A percentile compares a stretch with the other conserved stretches of the same genome.
Conservation (phyloP, 1,140 invertebrate species). For the Polypedilum vanderplanki region DNA sequence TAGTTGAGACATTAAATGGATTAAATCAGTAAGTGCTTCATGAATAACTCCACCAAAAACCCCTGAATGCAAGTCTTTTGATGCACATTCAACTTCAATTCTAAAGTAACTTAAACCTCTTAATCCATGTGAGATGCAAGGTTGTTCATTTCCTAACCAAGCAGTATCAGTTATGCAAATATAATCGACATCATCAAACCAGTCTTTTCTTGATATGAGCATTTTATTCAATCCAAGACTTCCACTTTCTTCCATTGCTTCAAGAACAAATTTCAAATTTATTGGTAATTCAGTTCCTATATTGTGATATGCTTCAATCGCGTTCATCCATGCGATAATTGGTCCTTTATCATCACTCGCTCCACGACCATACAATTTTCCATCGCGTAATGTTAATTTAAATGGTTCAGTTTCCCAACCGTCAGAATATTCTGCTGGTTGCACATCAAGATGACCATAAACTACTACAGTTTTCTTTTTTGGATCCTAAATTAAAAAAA, state of each 20-base stretch:
- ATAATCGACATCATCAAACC: conserved; percentile 81
- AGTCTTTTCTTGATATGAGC: conserved; percentile 68
- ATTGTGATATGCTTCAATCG: conserved; percentile 80
- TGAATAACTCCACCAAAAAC: conserved; percentile 86
- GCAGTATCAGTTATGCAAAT: conserved; percentile 99
- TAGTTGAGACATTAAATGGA: conserved; percentile 74
- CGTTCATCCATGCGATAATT: conserved; percentile 89
- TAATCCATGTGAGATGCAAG: conserved; percentile 94
- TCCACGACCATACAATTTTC: conserved; percentile 87
- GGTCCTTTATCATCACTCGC: conserved; percentile 92
- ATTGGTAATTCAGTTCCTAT: conserved; percentile 68
- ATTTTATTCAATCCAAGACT: conserved; percentile 91
- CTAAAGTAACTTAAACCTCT: conserved; percentile 90
- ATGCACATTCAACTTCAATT: conserved; percentile 80
- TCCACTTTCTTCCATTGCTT: conserved; percentile 98
- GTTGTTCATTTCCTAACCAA: conserved; percentile 93
- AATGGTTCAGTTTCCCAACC: conserved; percentile 97
- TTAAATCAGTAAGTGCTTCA: conserved; percentile 83
- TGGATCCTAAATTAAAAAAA: conserved; percentile 54
- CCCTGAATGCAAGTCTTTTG: conserved; percentile 92
- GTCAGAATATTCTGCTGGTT: conserved; percentile 84
- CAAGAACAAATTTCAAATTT: conserved; percentile 94
- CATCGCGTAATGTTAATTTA: conserved; percentile 76
- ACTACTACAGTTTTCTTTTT: conserved; percentile 87
- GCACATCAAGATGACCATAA: conserved; percentile 98